These are phyloP conservation scores for Neofelis nebulosa DNA, from an alignment of 2,113 vertebrate genomes.

Conservation along the genomic window DNA sequence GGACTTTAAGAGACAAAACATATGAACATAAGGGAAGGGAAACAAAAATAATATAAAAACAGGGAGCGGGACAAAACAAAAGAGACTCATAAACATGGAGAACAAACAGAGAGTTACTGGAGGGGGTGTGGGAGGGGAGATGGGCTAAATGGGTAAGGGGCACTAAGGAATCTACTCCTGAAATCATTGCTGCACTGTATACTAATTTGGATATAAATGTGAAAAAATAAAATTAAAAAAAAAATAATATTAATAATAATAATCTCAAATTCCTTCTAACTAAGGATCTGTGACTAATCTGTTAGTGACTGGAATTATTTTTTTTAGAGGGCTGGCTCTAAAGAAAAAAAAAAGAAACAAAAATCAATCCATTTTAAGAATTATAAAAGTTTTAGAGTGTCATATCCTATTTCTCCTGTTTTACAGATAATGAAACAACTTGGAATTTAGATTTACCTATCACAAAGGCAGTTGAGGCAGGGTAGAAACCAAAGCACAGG, in stretches of 20 bases:
- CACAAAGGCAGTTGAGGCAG: neutral
- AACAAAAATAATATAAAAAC: no score
- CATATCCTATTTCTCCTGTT: conserved; percentile 20
- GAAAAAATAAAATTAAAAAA: no score
- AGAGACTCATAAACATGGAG: no score
- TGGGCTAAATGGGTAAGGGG: no score
- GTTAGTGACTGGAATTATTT: conserved; percentile 9
- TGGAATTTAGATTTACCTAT: conserved; percentile 14
- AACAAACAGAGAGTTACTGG: no score
- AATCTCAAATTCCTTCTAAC: conserved; percentile 31
- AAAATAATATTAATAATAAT: neutral
- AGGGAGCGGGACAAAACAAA: no score
- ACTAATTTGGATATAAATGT: no score
- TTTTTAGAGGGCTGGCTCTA: conserved; percentile 6
- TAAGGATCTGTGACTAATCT: conserved; percentile 24
- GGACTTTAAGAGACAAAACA: no score
- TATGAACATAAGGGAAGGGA: no score
- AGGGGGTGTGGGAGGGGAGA: no score
- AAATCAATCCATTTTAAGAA: conserved; percentile 40
- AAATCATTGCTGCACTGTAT: no score
- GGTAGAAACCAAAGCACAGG: conserved; percentile 15
- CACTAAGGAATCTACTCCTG: no score
- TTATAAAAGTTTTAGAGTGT: conserved; percentile 14
- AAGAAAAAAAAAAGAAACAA: conserved; percentile 13
- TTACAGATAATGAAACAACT: conserved; percentile 9